Evolutionary conservation across 2,797 vertebrate genomes (phyloP).

Genomic region (Catamblyrhynchus diadema): DNA sequence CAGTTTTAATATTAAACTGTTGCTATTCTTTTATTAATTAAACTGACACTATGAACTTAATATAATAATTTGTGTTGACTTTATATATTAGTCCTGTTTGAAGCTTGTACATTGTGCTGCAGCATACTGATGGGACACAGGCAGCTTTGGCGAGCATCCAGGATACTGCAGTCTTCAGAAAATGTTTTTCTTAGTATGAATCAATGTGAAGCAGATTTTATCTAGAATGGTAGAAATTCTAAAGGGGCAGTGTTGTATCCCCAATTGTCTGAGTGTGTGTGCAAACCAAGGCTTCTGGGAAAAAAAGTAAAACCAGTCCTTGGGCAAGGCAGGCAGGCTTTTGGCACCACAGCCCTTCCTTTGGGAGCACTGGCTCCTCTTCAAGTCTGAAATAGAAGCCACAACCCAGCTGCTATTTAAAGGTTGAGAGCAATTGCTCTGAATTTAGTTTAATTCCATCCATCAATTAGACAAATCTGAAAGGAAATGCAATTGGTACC

Average conservation of each 20-base stretch:
- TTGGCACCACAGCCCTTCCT: not conserved
- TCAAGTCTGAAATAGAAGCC: conserved; percentile 20
- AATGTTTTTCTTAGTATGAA: not conserved
- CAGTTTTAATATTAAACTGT: not conserved
- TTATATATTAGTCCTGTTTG: not conserved
- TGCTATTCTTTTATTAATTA: not conserved
- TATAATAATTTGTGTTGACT: not conserved
- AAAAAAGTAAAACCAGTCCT: not conserved
- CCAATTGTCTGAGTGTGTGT: not conserved
- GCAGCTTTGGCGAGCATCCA: not conserved
- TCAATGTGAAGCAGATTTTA: not conserved
- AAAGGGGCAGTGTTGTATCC: not conserved
- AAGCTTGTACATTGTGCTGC: not conserved
- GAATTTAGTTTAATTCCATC: conserved; percentile 40
- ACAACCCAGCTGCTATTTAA: not conserved
- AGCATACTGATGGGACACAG: not conserved
- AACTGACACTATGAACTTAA: not conserved
- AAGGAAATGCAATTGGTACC: not conserved
- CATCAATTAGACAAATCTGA: conserved; percentile 37
- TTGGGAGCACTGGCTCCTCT: not conserved
- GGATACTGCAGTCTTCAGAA: not conserved
- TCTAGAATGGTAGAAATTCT: not conserved
- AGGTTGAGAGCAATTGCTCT: not conserved
- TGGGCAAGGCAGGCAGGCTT: not conserved
- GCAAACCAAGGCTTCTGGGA: not conserved